Evolutionary conservation across 2,888 invertebrate species (phyloP).

Genomic region (Tetragonisca angustula): DNA sequence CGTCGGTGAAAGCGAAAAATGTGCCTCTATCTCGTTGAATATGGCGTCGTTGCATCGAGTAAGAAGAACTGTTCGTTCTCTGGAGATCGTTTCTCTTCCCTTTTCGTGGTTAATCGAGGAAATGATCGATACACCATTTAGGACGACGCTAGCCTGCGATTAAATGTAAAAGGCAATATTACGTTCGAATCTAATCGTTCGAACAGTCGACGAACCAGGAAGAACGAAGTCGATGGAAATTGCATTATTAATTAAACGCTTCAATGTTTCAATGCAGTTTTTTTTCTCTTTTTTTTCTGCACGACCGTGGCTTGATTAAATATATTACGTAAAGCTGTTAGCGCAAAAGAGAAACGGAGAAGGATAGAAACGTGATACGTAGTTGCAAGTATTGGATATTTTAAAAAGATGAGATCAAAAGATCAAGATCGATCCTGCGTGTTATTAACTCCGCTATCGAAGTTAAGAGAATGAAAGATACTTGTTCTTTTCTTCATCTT

Average conservation of each 20-base stretch:
- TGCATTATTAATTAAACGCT: slow-evolving; percentile 46
- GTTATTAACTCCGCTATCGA: not conserved
- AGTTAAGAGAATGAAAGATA: not conserved
- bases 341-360: not conserved
- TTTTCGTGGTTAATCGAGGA: slow-evolving; percentile 42
- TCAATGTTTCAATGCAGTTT: not conserved
- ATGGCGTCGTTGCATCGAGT: slow-evolving; percentile 13
- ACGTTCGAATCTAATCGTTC: slow-evolving; percentile 22
- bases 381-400: not conserved
- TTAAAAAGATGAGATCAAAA: not conserved
- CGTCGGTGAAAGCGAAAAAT: slow-evolving; percentile 48
- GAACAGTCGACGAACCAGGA: slow-evolving; percentile 20
- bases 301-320: not conserved
- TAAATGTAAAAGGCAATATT: slow-evolving; percentile 25
- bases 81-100: not conserved
- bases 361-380: not conserved
- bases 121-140: slow-evolving; percentile 37
- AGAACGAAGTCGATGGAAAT: slow-evolving; percentile 25
- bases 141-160: slow-evolving; percentile 15
- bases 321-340: not conserved
- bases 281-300: not conserved
- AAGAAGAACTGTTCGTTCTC: slow-evolving; percentile 6
- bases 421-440: too few relatives aligned
- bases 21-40: slow-evolving; percentile 32
- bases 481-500: not conserved